Evolutionary conservation across 2,888 invertebrate species (phyloP).

Genomic region (Nephrotoma appendiculata): DNA sequence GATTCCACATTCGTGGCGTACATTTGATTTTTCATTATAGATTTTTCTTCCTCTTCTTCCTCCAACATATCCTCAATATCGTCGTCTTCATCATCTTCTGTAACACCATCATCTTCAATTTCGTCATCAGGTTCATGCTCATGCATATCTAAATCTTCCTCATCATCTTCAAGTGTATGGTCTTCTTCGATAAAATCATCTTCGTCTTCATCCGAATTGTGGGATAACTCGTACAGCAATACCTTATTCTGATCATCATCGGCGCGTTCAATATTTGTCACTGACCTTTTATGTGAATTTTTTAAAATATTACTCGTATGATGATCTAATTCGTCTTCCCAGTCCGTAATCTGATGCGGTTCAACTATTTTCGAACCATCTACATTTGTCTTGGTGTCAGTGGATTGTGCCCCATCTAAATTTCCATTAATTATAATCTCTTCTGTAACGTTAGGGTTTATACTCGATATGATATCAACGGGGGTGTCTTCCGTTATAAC

Average conservation of each 20-base stretch:
- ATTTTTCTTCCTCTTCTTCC: not conserved
- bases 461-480: conserved; percentile 32
- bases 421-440: conserved; percentile 8
- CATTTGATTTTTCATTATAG: not conserved
- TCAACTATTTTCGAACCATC: not conserved
- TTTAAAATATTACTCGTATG: conserved; percentile 17
- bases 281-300: not conserved
- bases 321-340: conserved; percentile 47
- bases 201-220: not conserved
- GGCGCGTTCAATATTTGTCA: not conserved
- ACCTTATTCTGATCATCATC: not conserved
- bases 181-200: conserved; percentile 3
- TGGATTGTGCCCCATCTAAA: not conserved
- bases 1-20: not conserved
- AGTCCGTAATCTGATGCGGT: conserved; percentile 30
- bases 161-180: not conserved
- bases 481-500: conserved; percentile 43
- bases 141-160: not conserved
- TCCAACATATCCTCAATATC: not conserved
- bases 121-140: not conserved
- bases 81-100: conserved; percentile 1
- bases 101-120: not conserved
- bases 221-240: not conserved
- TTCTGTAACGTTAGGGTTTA: conserved; percentile 16
- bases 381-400: conserved; percentile 7